A percentile compares a stretch with the other conserved stretches of the same genome.
These are phyloP conservation scores for Todiramphus chloris DNA, from an alignment of 2,113 vertebrate genomes.

Conservation along the genomic window DNA sequence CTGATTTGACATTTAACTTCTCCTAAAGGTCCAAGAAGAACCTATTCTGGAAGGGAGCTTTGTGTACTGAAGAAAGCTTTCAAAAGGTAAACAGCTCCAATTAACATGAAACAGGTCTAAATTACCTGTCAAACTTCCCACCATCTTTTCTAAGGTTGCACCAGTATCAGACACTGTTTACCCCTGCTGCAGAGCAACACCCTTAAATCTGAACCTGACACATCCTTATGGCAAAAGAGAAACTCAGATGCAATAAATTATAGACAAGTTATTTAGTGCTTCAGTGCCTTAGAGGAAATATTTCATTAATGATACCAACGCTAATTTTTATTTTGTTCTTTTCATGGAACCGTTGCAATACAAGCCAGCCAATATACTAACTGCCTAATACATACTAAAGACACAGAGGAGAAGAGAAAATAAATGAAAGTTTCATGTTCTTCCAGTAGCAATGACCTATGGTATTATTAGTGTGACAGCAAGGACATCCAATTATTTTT, in stretches of 20 bases:
- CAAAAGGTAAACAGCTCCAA: neutral
- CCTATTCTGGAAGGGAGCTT: neutral
- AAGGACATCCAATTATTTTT: slow-evolving; percentile 25
- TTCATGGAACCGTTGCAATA: neutral
- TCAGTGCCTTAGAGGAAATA: neutral
- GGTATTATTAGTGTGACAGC: neutral
- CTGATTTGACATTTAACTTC: neutral
- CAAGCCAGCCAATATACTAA: neutral
- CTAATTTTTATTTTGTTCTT: neutral
- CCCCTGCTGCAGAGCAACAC: neutral
- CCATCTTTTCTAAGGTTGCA: neutral
- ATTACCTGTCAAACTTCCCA: neutral
- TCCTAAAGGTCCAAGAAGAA: neutral
- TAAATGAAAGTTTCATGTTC: neutral
- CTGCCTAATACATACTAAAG: neutral
- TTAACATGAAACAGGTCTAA: neutral
- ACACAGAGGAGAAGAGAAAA: neutral
- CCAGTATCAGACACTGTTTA: neutral
- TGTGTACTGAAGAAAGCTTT: neutral
- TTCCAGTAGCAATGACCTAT: neutral
- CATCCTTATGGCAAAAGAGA: neutral
- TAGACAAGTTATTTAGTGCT: neutral
- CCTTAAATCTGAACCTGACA: neutral
- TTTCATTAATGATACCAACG: neutral
- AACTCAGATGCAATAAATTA: neutral